Evolutionary conservation across 2,113 vertebrate genomes (phyloP), one percentile per base, ranked within the genome.

Genomic region (Struthio camelus): DNA sequence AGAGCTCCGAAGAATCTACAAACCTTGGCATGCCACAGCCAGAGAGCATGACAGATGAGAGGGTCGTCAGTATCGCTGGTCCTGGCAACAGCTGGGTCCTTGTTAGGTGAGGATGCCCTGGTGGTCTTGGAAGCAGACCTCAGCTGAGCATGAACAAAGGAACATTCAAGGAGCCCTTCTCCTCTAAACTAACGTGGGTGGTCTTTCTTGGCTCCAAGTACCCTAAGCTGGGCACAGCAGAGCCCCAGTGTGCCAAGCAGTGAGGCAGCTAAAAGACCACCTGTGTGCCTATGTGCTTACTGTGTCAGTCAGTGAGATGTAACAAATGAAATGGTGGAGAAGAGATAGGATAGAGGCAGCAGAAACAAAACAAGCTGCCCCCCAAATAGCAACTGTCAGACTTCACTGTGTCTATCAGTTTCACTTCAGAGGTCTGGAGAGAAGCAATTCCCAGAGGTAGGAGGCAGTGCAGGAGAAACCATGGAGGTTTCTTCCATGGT

Each of bases 51-150:
- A 19, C 1, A 75, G 19, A 76, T 20, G 13, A 42, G 27, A 8
- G 32, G 53, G n/a, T 71, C 61, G 5, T 50, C 38, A 3, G 0
- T 71, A 16, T 51, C 1, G 0, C 27, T 4, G 65, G 19, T 44
- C 12, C 58, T 88, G 27, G 64, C 24, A 54, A 10, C 50, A 72
- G 4, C 1, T 42, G 32, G 11, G 7, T 56, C 25, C 17, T 53
- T 48, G 14, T 72, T 77, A 73, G 28, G 4, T 34, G 22, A 53
- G 5, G 36, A 2, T 50, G 12, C 7, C 18, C 1, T 14, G 10
- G 30, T 78, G 22, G 23, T 51, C 67, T 58, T 80, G 50, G 28
- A 56, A 83, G 25, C 53, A 53, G 28, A 80, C 25, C 30, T 80
- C 1, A 1, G 6, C n/a, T 58, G 69, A 75, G 25, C 30, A 25